A percentile compares a stretch with the other conserved stretches of the same genome.
Conservation (phyloP, 2,113 vertebrate species). For the Campylomormyrus numenius region DNA sequence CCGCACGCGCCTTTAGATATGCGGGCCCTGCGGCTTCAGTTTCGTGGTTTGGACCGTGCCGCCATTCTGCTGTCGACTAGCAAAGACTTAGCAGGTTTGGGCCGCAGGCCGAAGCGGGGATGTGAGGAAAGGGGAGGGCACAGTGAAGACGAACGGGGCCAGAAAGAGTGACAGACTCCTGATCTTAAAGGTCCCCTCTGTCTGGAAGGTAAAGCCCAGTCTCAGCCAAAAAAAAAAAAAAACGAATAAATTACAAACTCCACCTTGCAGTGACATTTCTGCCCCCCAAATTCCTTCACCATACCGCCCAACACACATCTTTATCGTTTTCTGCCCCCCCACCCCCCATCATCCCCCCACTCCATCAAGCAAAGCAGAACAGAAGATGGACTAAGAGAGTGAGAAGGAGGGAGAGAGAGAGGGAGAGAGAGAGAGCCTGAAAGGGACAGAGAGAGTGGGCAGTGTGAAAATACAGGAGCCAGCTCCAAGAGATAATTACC, state of each 20-base stretch:
- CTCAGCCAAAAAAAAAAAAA: neutral
- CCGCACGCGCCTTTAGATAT: neutral
- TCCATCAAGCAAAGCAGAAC: neutral
- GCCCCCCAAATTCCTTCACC: slow-evolving; percentile 1
- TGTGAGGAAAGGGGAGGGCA: neutral
- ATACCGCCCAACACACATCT: neutral
- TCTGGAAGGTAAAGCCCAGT: neutral
- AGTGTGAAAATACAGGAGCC: neutral
- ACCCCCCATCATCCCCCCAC: neutral
- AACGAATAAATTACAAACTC: neutral
- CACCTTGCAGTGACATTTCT: slow-evolving; percentile 20
- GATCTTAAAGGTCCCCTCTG: neutral
- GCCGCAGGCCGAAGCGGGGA: neutral
- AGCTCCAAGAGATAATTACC: neutral
- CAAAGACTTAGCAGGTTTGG: neutral
- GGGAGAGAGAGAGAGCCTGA: neutral
- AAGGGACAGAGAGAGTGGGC: neutral
- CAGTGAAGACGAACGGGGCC: neutral
- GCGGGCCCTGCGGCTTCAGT: neutral
- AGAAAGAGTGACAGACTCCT: neutral
- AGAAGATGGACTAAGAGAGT: neutral
- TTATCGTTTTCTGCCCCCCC: neutral
- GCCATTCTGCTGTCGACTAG: neutral
- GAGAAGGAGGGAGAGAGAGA: neutral
- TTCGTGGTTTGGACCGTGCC: neutral